A percentile compares a stretch with the other conserved stretches of the same genome.
Evolutionary conservation across 2,113 vertebrate species (phyloP).

Genomic region (Tragelaphus strepsiceros): DNA sequence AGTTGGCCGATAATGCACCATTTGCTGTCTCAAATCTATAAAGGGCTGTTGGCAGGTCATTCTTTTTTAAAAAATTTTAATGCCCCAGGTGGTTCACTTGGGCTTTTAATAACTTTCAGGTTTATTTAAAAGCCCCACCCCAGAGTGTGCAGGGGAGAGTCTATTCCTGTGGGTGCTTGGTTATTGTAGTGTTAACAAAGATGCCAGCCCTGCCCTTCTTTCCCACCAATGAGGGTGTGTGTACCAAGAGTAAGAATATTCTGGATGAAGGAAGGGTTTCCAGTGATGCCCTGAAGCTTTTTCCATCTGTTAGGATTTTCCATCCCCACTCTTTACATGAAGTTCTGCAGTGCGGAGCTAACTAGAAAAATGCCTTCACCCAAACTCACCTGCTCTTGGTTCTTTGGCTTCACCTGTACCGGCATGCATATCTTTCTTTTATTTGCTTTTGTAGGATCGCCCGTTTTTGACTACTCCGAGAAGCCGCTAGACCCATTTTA

Average conservation of each 20-base stretch:
- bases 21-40: background rate
- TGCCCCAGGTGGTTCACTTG: background rate
- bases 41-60: background rate
- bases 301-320: background rate
- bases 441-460: background rate
- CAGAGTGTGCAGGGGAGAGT: background rate
- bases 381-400: background rate
- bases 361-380: background rate
- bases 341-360: background rate
- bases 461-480: background rate
- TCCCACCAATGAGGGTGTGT: background rate
- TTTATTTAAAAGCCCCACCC: background rate
- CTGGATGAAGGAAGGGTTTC: background rate
- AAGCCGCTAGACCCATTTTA: background rate
- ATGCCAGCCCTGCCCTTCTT: background rate
- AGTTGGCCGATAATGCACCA: background rate
- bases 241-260: background rate
- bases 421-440: background rate
- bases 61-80: background rate
- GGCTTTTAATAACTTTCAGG: conserved; percentile 6
- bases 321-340: background rate
- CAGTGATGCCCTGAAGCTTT: background rate
- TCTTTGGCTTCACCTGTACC: background rate
- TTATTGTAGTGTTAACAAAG: background rate
- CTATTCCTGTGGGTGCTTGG: background rate